Evolutionary conservation across 2,113 vertebrate genomes (phyloP).

Genomic region (Guaruba guarouba): DNA sequence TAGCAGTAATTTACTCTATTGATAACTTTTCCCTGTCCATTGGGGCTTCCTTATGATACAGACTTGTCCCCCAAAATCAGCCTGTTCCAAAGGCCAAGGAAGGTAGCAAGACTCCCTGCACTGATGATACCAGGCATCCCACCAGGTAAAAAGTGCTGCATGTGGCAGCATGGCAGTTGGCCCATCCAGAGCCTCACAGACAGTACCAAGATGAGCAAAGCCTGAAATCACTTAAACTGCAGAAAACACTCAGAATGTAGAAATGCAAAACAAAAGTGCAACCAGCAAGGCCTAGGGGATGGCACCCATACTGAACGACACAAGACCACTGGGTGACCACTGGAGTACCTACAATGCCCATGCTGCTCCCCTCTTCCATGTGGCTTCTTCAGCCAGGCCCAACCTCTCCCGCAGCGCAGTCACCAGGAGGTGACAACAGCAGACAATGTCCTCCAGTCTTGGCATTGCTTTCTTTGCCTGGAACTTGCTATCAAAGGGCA

Average conservation of each 20-base stretch:
- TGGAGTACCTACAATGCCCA: neutral
- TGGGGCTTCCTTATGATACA: neutral
- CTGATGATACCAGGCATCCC: neutral
- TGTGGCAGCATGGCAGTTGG: rapidly evolving
- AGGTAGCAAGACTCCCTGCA: neutral
- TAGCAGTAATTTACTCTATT: neutral
- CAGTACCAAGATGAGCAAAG: neutral
- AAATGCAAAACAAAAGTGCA: neutral
- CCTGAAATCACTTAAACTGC: neutral
- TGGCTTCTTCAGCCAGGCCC: neutral
- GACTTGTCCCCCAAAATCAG: neutral
- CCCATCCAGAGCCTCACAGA: neutral
- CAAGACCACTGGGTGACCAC: neutral
- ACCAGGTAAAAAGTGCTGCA: rapidly evolving
- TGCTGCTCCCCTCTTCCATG: neutral
- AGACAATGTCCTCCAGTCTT: neutral
- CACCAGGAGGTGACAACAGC: neutral
- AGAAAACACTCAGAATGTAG: neutral
- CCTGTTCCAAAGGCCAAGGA: neutral
- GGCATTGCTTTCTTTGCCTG: neutral
- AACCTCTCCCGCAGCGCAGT: neutral
- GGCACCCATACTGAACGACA: neutral
- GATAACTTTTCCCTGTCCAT: neutral
- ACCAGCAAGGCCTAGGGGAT: neutral
- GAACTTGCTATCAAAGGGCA: neutral